These are phyloP conservation scores for Conchocele bisecta DNA, from an alignment of 2,888 invertebrate species.

Conservation along the genomic window DNA sequence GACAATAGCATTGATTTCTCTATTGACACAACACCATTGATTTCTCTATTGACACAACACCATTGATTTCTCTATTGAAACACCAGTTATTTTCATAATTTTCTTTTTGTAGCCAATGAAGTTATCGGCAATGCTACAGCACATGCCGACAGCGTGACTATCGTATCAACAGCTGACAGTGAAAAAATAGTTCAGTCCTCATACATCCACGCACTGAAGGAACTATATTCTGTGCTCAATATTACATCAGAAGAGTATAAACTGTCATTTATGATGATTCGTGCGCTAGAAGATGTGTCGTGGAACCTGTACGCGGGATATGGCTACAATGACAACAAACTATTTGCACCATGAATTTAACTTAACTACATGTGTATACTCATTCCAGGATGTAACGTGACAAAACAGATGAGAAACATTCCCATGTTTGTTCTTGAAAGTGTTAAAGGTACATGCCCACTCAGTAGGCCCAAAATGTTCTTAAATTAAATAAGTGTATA, in stretches of 20 bases:
- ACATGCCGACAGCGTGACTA: slow-evolving; percentile 39
- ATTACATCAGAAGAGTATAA: slow-evolving; percentile 63
- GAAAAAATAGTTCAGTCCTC: slow-evolving; percentile 54
- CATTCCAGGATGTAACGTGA: too few relatives aligned
- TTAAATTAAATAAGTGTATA: too few relatives aligned
- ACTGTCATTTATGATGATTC: slow-evolving; percentile 64
- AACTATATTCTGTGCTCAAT: slow-evolving; percentile 59
- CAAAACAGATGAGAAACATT: too few relatives aligned
- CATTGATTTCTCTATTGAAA: too few relatives aligned
- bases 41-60: too few relatives aligned
- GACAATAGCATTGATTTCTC: too few relatives aligned
- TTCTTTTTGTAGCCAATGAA: slow-evolving; percentile 60
- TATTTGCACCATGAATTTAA: slow-evolving; percentile 5
- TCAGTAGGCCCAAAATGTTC: too few relatives aligned
- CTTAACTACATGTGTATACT: too few relatives aligned
- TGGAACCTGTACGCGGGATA: slow-evolving; percentile 60
- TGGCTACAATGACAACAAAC: slow-evolving; percentile 36
- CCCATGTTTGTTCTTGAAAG: too few relatives aligned
- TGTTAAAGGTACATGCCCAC: too few relatives aligned
- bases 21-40: too few relatives aligned
- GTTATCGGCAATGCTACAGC: slow-evolving; percentile 48
- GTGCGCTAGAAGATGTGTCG: slow-evolving; percentile 57
- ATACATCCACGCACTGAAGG: slow-evolving; percentile 53
- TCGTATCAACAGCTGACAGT: slow-evolving; percentile 57
- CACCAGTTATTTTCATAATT: too few relatives aligned